A percentile compares a stretch with the other conserved stretches of the same genome.
phyloP scores from a whole-genome alignment of 1,140 invertebrate genomes.

The Bombus difficillimus region DNA sequence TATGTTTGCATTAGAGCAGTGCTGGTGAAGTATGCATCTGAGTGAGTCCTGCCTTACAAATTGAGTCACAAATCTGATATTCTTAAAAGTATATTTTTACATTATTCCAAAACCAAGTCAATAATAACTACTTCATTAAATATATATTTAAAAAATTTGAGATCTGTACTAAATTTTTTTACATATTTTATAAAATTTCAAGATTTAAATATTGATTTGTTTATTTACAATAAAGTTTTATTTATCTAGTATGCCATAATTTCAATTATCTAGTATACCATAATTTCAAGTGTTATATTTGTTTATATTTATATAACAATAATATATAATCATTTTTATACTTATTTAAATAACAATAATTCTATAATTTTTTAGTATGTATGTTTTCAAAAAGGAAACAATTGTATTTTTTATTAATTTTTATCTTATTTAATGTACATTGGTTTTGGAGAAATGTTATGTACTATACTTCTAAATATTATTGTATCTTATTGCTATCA shows the following conservation, averaged over 20 bases:
- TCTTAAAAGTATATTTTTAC: constrained; percentile 20
- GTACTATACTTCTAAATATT: background rate
- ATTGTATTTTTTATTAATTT: constrained; percentile 16
- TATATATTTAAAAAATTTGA: constrained; percentile 18
- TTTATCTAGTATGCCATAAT: background rate
- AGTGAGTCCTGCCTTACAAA: constrained; percentile 36
- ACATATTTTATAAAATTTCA: background rate
- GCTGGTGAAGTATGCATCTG: constrained; percentile 12
- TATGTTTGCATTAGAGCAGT: constrained; percentile 4
- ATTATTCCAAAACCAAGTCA: constrained; percentile 29
- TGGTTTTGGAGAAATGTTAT: constrained; percentile 16
- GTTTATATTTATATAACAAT: background rate
- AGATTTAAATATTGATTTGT: background rate
- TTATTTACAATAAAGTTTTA: background rate
- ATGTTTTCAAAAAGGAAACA: background rate
- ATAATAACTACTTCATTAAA: constrained; percentile 19
- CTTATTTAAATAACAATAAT: background rate
- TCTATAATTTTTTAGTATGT: background rate
- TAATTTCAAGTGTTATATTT: background rate
- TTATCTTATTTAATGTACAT: background rate
- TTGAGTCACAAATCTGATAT: constrained; percentile 12
- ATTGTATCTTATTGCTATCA: background rate
- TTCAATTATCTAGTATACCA: background rate
- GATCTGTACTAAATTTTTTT: background rate
- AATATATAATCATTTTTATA: constrained; percentile 2